phyloP scores from a whole-genome alignment of 1,140 invertebrate genomes.

The Brachionus sp. region DNA sequence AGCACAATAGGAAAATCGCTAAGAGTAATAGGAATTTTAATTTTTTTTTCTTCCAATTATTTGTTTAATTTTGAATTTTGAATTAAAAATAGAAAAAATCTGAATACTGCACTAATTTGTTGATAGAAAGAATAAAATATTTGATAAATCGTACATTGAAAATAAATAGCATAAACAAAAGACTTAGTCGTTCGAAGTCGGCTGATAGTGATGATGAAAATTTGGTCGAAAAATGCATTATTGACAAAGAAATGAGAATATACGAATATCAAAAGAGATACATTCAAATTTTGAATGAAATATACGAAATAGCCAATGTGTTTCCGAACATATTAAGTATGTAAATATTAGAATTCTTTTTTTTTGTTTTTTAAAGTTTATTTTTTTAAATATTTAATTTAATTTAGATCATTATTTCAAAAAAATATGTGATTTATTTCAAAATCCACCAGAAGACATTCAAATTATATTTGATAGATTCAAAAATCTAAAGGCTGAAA shows the following conservation, averaged over 20 bases:
- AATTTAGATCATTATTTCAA: slow-evolving; percentile 13
- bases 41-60: not conserved
- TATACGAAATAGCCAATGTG: slow-evolving; percentile 26
- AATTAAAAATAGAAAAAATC: slow-evolving; percentile 4
- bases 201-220: not conserved
- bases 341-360: not conserved
- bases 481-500: slow-evolving; percentile 1
- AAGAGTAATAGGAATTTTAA: not conserved
- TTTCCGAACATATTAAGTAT: slow-evolving; percentile 36
- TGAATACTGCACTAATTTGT: slow-evolving; percentile 12
- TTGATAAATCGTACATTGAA: not conserved
- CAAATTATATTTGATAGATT: not conserved
- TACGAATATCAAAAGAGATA: slow-evolving; percentile 21
- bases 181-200: not conserved
- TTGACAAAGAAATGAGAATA: not conserved
- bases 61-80: not conserved
- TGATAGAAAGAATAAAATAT: slow-evolving; percentile 20
- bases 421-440: slow-evolving; percentile 25
- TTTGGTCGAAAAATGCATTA: not conserved
- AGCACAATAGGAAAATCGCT: slow-evolving; percentile 13
- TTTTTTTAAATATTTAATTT: not conserved
- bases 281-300: slow-evolving; percentile 26
- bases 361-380: not conserved
- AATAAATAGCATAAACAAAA: not conserved
- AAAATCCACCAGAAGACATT: slow-evolving; percentile 8